Conservation (phyloP, 1,140 invertebrate species). For the Melitaea cinxia region DNA sequence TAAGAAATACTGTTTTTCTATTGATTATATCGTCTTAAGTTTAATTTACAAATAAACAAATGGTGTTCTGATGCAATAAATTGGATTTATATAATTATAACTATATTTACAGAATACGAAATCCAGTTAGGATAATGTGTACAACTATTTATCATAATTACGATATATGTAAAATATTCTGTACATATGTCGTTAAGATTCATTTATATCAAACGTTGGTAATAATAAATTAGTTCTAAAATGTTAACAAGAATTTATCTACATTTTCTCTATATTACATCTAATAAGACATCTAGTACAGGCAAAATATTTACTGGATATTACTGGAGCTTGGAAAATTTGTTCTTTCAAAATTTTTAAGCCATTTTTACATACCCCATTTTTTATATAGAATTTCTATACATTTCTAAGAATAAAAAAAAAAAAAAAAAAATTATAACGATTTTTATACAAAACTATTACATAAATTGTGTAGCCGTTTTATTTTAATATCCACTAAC, state of each 20-base stretch:
- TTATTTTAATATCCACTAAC: too few species aligned
- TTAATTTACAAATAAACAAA: conserved; percentile 35
- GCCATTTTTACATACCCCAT: conserved; percentile 4
- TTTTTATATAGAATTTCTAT: neutral
- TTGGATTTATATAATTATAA: conserved; percentile 46
- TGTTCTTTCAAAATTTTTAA: neutral
- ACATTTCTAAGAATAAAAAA: neutral
- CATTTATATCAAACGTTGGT: conserved; percentile 39
- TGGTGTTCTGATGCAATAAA: conserved; percentile 53
- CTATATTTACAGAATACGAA: conserved; percentile 61
- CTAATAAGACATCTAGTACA: conserved; percentile 37
- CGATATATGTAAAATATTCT: conserved; percentile 54
- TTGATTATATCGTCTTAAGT: conserved; percentile 31
- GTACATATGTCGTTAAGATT: conserved; percentile 49
- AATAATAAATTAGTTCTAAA: conserved; percentile 57
- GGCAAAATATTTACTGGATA: conserved; percentile 11
- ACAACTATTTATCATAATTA: conserved; percentile 45
- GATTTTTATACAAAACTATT: neutral
- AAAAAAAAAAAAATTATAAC: neutral
- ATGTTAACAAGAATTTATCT: conserved; percentile 60
- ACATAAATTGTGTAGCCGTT: neutral
- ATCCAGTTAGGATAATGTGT: conserved; percentile 36
- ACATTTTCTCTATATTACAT: conserved; percentile 56
- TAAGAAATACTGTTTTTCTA: conserved; percentile 49
- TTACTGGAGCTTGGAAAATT: conserved; percentile 5